Evolutionary conservation across 2,888 invertebrate species (phyloP).

Genomic region (Apamea epomidion): DNA sequence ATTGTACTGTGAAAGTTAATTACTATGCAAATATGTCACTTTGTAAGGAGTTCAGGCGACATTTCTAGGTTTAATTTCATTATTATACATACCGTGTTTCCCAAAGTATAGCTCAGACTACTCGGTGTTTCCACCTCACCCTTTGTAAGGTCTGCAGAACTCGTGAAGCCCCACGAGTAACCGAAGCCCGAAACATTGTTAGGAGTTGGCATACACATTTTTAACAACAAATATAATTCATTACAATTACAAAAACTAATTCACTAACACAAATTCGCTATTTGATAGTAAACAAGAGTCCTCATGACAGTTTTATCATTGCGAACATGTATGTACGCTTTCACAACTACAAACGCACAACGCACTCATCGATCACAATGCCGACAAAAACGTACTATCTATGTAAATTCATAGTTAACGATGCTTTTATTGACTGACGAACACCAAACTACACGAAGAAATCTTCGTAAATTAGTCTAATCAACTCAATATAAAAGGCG

Average conservation of each 20-base stretch:
- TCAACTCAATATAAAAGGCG: constrained; percentile 85
- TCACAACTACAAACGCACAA: constrained; percentile 88
- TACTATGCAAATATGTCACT: constrained; percentile 51
- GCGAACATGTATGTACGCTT: constrained; percentile 88
- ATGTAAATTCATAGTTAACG: constrained; percentile 70
- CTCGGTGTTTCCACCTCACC: constrained; percentile 88
- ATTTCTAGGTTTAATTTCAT: constrained; percentile 10
- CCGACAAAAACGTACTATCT: constrained; percentile 77
- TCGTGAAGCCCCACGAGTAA: constrained; percentile 89
- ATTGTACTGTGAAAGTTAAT: constrained; percentile 52
- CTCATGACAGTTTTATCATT: constrained; percentile 89
- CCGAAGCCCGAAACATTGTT: constrained; percentile 89
- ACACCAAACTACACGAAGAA: constrained; percentile 70
- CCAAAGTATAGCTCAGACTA: constrained; percentile 88
- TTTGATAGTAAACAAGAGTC: constrained; percentile 87
- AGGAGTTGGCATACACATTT: constrained; percentile 90
- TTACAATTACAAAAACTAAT: constrained; percentile 82
- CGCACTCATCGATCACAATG: constrained; percentile 85
- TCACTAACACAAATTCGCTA: constrained; percentile 86
- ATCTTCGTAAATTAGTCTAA: constrained; percentile 78
- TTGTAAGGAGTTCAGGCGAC: constrained; percentile 6
- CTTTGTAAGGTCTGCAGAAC: constrained; percentile 87
- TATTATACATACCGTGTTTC: constrained; percentile 84
- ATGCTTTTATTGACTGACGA: constrained; percentile 63
- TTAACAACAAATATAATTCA: constrained; percentile 71